Conservation (phyloP, 2,888 invertebrate species). For the Synanthedon vespiformis region DNA sequence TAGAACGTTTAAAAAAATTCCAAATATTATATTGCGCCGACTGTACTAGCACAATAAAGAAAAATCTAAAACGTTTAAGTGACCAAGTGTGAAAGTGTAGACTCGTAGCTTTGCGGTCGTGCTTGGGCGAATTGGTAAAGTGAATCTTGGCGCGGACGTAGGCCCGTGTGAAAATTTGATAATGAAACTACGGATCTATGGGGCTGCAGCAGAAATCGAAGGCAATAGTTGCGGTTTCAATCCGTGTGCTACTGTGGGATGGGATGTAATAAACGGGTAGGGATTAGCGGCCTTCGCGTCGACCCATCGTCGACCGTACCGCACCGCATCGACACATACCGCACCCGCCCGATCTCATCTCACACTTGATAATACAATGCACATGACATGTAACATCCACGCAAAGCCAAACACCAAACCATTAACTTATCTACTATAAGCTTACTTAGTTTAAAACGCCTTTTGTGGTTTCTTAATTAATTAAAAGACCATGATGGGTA, state of each 20-base stretch:
- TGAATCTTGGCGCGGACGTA: constrained; percentile 55
- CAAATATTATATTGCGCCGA: neutral
- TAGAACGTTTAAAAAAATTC: no score
- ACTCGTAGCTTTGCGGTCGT: constrained; percentile 56
- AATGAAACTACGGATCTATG: constrained; percentile 66
- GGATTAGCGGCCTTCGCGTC: constrained; percentile 41
- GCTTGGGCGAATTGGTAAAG: constrained; percentile 63
- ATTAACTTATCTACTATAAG: no score
- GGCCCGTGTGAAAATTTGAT: constrained; percentile 69
- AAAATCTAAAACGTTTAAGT: constrained; percentile 19
- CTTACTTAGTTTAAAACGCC: no score
- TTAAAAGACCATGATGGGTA: no score
- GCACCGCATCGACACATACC: constrained; percentile 3
- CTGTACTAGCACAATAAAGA: constrained; percentile 25
- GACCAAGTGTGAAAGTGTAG: constrained; percentile 18
- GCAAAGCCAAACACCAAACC: constrained; percentile 1
- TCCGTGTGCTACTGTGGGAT: constrained; percentile 63
- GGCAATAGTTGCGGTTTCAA: constrained; percentile 60
- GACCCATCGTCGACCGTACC: constrained; percentile 9
- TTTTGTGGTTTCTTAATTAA: no score
- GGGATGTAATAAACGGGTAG: constrained; percentile 58
- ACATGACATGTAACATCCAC: neutral
- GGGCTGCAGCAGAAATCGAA: constrained; percentile 52
- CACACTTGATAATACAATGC: constrained; percentile 3
- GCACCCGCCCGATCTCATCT: constrained; percentile 8